Evolutionary conservation across 2,113 vertebrate species (phyloP).

Genomic region (Salvator merianae): DNA sequence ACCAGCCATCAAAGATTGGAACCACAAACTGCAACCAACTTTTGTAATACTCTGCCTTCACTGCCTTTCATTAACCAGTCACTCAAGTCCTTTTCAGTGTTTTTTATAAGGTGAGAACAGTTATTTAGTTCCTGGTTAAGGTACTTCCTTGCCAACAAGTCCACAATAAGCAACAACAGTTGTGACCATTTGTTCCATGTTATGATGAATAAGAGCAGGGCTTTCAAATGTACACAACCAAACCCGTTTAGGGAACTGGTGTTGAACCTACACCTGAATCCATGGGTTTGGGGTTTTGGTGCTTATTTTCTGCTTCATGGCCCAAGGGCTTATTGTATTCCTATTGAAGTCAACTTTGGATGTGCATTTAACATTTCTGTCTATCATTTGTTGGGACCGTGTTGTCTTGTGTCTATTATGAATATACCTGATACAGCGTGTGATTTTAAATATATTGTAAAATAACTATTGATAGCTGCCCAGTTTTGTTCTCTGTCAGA

Average conservation of each 20-base stretch:
- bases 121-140: neutral
- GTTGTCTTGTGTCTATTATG: conserved; percentile 36
- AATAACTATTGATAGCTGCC: conserved; percentile 37
- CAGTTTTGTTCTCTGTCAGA: conserved; percentile 21
- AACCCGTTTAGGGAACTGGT: conserved; percentile 14
- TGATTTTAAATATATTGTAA: conserved; percentile 55
- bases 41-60: neutral
- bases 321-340: neutral
- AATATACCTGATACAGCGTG: conserved; percentile 22
- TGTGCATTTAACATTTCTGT: conserved; percentile 38
- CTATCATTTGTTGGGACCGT: conserved; percentile 6
- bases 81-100: neutral
- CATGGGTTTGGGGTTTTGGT: conserved; percentile 13
- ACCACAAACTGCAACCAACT: conserved; percentile 34
- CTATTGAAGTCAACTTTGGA: conserved; percentile 18
- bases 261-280: neutral
- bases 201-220: conserved; percentile 24
- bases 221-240: conserved; percentile 48
- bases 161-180: neutral
- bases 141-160: neutral
- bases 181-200: conserved; percentile 33
- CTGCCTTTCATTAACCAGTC: neutral
- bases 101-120: neutral
- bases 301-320: conserved; percentile 13
- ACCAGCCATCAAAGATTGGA: conserved; percentile 9